Conservation (phyloP, 2,797 vertebrate species). For the Hypotaenidia okinawae region DNA sequence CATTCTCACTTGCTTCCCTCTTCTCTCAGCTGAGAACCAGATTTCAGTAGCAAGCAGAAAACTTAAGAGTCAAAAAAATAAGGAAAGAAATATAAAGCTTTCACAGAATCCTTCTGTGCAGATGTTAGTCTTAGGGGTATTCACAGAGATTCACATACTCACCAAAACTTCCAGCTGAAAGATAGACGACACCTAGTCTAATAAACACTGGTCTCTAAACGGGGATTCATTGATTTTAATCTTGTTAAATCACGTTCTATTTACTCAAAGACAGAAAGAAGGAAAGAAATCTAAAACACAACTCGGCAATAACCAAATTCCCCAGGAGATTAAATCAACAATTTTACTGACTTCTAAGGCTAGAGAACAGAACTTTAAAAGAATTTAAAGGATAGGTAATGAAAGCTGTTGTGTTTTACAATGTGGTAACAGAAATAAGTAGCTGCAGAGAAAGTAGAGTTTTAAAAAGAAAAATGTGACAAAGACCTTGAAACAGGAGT, state of each 20-base stretch:
- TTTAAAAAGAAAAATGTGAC: constrained; percentile 5
- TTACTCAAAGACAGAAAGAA: constrained; percentile 25
- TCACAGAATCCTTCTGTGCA: constrained; percentile 16
- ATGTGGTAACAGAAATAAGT: background rate
- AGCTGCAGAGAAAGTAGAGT: background rate
- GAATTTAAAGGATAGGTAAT: constrained; percentile 34
- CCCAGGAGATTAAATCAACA: constrained; percentile 4
- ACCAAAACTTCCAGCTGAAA: constrained; percentile 17
- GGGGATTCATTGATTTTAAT: constrained; percentile 47
- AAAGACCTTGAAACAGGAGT: background rate
- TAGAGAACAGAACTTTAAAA: constrained; percentile 11
- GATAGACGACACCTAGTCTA: background rate
- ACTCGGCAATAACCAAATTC: constrained; percentile 32
- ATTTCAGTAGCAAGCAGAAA: constrained; percentile 4
- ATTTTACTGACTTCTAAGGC: constrained; percentile 30
- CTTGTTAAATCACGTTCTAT: constrained; percentile 43
- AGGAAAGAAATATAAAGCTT: background rate
- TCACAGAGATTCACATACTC: background rate
- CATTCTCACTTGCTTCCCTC: background rate
- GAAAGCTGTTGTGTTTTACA: constrained; percentile 29
- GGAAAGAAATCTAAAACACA: constrained; percentile 33
- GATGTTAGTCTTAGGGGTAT: background rate
- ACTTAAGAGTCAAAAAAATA: background rate
- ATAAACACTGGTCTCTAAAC: constrained; percentile 23
- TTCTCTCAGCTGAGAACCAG: background rate